These are phyloP conservation scores for Bradysia coprophila DNA, from an alignment of 1,140 invertebrate genomes.

Conservation along the genomic window DNA sequence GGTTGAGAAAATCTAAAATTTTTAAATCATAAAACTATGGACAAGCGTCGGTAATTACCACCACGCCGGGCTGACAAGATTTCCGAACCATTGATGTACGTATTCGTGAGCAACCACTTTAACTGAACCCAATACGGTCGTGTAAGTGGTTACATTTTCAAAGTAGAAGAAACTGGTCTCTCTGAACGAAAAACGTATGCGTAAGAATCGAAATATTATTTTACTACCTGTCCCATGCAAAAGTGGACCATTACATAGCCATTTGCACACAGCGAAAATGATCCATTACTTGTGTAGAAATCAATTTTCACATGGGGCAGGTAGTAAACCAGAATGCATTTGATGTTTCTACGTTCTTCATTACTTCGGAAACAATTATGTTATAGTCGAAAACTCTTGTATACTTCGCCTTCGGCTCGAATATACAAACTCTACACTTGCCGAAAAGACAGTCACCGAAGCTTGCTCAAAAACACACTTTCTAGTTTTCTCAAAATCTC, in stretches of 20 bases:
- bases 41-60: conserved; percentile 35
- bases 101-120: conserved; percentile 39
- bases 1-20: neutral
- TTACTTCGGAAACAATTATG: too few relatives aligned
- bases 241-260: too few relatives aligned
- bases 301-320: too few relatives aligned
- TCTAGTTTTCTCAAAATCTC: neutral
- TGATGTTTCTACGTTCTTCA: too few relatives aligned
- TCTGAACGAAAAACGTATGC: neutral
- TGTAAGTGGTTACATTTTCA: conserved; percentile 34
- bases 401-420: too few relatives aligned
- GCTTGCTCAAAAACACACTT: neutral
- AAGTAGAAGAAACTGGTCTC: conserved; percentile 40
- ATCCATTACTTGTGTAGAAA: neutral
- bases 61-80: conserved; percentile 40
- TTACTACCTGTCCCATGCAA: too few relatives aligned
- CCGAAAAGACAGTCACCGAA: too few relatives aligned
- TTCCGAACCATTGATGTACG: conserved; percentile 49
- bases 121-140: conserved; percentile 38
- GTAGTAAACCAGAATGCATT: too few relatives aligned
- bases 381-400: neutral
- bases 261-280: neutral
- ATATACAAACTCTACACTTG: too few relatives aligned
- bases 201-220: neutral
- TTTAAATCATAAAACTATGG: conserved; percentile 8